A percentile compares a stretch with the other conserved stretches of the same genome.
Evolutionary conservation across 2,113 vertebrate genomes (phyloP).

Genomic region (Petroica traversi): DNA sequence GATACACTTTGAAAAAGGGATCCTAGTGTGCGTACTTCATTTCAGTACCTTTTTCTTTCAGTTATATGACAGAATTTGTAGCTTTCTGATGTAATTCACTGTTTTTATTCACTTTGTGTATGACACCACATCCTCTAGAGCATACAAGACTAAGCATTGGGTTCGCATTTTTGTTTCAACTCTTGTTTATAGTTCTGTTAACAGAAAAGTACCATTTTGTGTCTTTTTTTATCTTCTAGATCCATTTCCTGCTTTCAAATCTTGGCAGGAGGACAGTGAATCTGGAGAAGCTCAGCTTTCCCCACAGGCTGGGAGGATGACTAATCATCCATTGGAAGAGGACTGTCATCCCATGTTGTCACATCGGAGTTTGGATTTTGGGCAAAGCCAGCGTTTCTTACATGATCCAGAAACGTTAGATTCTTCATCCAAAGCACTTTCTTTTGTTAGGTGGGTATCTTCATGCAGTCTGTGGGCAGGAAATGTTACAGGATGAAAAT

Average conservation of each 20-base stretch:
- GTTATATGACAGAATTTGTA: slow-evolving; percentile 45
- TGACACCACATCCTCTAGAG: slow-evolving; percentile 48
- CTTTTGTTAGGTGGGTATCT: slow-evolving; percentile 80
- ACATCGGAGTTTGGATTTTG: slow-evolving; percentile 91
- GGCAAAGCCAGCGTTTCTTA: slow-evolving; percentile 91
- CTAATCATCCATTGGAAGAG: slow-evolving; percentile 85
- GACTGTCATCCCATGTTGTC: slow-evolving; percentile 85
- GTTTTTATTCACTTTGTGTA: slow-evolving; percentile 52
- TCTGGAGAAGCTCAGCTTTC: slow-evolving; percentile 95
- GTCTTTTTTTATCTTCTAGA: slow-evolving; percentile 76
- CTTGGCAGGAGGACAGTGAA: slow-evolving; percentile 93
- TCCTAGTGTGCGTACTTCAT: slow-evolving; percentile 60
- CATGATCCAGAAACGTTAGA: slow-evolving; percentile 83
- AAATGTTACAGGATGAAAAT: background rate
- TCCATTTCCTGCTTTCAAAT: slow-evolving; percentile 92
- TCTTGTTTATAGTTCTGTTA: background rate
- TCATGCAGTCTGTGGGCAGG: background rate
- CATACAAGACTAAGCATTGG: slow-evolving; percentile 46
- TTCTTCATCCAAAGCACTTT: slow-evolving; percentile 88
- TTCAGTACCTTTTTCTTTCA: slow-evolving; percentile 44
- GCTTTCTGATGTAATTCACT: slow-evolving; percentile 56
- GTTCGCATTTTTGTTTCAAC: background rate
- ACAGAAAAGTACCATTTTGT: slow-evolving; percentile 53
- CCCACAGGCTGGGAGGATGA: slow-evolving; percentile 94
- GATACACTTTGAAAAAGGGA: slow-evolving; percentile 61